These are phyloP conservation scores for Psittacula derbiana DNA, from an alignment of 2,797 vertebrate species.

Conservation along the genomic window DNA sequence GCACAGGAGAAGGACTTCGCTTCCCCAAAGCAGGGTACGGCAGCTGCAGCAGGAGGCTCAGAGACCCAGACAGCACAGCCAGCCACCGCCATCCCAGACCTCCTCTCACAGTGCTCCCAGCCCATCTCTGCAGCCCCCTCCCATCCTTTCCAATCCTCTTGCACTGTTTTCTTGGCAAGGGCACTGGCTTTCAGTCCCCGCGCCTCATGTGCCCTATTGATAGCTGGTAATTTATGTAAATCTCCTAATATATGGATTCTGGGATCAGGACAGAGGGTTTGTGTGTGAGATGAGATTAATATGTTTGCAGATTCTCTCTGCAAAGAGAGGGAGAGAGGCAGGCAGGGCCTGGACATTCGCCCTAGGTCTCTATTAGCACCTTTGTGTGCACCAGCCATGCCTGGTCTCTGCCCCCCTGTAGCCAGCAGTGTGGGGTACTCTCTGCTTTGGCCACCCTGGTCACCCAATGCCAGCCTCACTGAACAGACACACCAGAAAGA, in stretches of 20 bases:
- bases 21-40: neutral
- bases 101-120: neutral
- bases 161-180: conserved; percentile 62
- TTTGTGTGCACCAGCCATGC: neutral
- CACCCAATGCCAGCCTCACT: neutral
- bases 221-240: conserved; percentile 72
- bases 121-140: neutral
- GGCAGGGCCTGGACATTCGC: neutral
- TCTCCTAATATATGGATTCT: conserved; percentile 71
- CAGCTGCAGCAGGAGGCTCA: fast-evolving
- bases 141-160: conserved; percentile 44
- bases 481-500: neutral
- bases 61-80: neutral
- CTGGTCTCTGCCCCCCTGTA: neutral
- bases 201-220: conserved; percentile 69
- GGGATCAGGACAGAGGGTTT: conserved; percentile 56
- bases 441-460: neutral
- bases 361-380: conserved; percentile 62
- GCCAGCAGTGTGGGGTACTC: fast-evolving
- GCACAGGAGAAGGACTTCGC: neutral
- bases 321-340: conserved; percentile 44
- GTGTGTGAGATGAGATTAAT: conserved; percentile 73
- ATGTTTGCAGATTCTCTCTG: conserved; percentile 66
- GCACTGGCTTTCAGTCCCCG: conserved; percentile 36
- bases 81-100: neutral